Percentiles rank a stretch among this genome's conserved stretches.
These are phyloP conservation scores for Ictalurus furcatus DNA, from an alignment of 2,113 vertebrate genomes.

Conservation along the genomic window DNA sequence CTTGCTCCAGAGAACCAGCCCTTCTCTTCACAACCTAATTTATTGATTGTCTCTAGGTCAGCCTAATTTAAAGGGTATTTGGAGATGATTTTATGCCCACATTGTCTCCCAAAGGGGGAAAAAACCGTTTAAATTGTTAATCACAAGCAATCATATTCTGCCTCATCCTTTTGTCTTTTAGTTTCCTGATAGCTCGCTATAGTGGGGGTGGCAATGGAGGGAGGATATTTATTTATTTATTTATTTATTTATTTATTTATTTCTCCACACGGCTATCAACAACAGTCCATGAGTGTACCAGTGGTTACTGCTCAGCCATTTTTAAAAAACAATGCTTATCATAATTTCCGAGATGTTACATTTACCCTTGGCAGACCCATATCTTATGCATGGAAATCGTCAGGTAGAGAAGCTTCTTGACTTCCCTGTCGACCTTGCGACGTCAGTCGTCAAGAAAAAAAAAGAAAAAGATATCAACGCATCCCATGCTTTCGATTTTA, in stretches of 20 bases:
- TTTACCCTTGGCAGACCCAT: neutral
- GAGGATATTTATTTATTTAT: neutral
- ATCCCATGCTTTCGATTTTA: neutral
- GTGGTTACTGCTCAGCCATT: neutral
- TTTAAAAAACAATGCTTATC: neutral
- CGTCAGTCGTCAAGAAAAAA: constrained; percentile 4
- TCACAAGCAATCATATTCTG: neutral
- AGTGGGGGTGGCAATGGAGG: neutral
- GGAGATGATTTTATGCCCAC: neutral
- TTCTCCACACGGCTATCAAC: neutral
- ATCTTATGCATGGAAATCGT: neutral
- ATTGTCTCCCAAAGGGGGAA: neutral
- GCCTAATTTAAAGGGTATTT: neutral
- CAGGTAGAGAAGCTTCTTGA: constrained; percentile 8
- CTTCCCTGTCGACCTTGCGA: constrained; percentile 49
- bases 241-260: too few relatives aligned
- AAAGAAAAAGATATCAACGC: neutral
- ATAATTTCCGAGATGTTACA: neutral
- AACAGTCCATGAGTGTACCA: neutral
- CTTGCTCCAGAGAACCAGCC: neutral
- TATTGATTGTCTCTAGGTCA: neutral
- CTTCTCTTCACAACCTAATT: neutral
- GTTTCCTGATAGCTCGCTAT: neutral
- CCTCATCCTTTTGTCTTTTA: constrained; percentile 2
- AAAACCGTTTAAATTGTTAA: neutral